Percentiles rank a stretch among this genome's conserved stretches.
Conservation (phyloP, 2,113 vertebrate species). For the Hiodon tergisus region DNA sequence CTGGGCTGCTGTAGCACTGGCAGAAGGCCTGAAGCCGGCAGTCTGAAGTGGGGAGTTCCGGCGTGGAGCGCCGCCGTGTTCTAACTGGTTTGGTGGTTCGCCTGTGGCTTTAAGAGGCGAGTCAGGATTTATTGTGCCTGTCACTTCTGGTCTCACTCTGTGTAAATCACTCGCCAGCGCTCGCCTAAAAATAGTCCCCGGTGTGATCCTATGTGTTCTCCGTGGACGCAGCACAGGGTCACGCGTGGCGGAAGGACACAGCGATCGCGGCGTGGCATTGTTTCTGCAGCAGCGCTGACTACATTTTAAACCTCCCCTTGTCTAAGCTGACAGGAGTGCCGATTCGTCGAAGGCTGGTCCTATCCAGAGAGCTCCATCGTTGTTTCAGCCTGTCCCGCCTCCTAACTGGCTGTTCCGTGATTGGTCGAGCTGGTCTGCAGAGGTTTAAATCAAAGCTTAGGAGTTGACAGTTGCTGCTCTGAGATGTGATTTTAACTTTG, state of each 20-base stretch:
- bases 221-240: constrained; percentile 12
- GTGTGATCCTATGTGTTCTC: constrained; percentile 33
- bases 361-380: too few species aligned
- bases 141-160: constrained; percentile 37
- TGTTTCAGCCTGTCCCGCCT: too few species aligned
- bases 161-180: constrained; percentile 50
- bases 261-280: neutral
- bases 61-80: neutral
- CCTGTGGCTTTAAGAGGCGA: constrained; percentile 40
- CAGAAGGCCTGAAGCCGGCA: constrained; percentile 6
- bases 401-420: too few species aligned
- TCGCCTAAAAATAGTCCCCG: constrained; percentile 44
- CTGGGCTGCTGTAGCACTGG: too few species aligned
- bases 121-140: constrained; percentile 38
- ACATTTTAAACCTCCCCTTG: neutral
- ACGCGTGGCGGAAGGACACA: constrained; percentile 20
- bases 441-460: too few species aligned
- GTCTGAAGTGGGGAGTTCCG: neutral
- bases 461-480: too few species aligned
- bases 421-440: too few species aligned
- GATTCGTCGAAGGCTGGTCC: neutral
- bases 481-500: too few species aligned
- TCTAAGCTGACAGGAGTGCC: neutral
- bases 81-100: neutral
- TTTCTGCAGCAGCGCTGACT: neutral